A percentile compares a stretch with the other conserved stretches of the same genome.
Evolutionary conservation across 2,888 invertebrate species (phyloP).

Genomic region (Troides helena): DNA sequence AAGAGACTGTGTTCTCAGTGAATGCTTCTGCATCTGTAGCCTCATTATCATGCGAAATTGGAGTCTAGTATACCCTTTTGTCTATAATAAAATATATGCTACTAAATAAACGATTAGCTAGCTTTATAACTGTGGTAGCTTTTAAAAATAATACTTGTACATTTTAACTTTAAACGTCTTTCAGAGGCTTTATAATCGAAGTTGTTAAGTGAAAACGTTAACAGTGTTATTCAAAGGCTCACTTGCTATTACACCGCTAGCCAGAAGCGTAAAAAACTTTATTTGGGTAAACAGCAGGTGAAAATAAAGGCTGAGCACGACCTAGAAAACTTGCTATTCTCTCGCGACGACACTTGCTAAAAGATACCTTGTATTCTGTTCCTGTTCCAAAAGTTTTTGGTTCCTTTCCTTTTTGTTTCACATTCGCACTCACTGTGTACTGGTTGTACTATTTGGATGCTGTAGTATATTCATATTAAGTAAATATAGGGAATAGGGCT

Average conservation of each 20-base stretch:
- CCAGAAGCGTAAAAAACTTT: constrained; percentile 14
- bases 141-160: too few species aligned
- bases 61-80: too few species aligned
- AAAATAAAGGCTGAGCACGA: constrained; percentile 12
- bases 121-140: too few species aligned
- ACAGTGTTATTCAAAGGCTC: not conserved
- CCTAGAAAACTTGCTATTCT: constrained; percentile 15
- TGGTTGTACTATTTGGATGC: not conserved
- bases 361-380: constrained; percentile 13
- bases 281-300: constrained; percentile 11
- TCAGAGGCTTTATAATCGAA: not conserved
- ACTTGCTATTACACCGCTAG: not conserved
- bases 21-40: too few species aligned
- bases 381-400: constrained; percentile 11
- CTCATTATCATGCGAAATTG: too few species aligned
- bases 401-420: not conserved
- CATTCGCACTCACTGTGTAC: not conserved
- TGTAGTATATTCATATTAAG: too few species aligned
- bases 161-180: not conserved
- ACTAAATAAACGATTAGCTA: too few species aligned
- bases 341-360: constrained; percentile 9
- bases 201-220: not conserved
- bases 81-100: too few species aligned
- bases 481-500: too few species aligned
- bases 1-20: too few species aligned